These are phyloP conservation scores for Agrochola lychnidis DNA, from an alignment of 2,888 invertebrate genomes.

Conservation along the genomic window DNA sequence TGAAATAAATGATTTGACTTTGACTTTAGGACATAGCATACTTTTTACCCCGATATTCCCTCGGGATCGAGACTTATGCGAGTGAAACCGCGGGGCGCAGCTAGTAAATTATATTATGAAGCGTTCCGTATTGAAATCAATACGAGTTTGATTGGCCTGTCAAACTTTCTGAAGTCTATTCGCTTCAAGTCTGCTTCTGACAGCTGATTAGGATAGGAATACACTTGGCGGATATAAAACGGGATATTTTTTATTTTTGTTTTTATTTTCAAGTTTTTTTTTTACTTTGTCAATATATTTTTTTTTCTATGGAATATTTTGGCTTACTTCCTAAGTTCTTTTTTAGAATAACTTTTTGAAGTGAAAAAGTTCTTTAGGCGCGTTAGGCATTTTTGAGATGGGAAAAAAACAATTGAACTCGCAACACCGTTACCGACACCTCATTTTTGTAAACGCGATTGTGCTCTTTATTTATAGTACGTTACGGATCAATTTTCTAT, in stretches of 20 bases:
- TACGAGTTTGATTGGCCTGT: slow-evolving; percentile 72
- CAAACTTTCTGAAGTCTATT: slow-evolving; percentile 66
- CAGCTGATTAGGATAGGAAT: slow-evolving; percentile 56
- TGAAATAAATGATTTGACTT: no score
- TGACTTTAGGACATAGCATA: no score
- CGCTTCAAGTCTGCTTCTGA: slow-evolving; percentile 56
- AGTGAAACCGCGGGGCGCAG: no score
- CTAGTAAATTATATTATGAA: slow-evolving; percentile 37
- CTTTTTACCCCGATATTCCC: no score
- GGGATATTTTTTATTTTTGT: background rate
- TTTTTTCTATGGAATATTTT: background rate
- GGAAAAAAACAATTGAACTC: no score
- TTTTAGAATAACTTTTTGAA: background rate
- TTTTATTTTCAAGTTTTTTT: background rate
- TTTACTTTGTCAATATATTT: background rate
- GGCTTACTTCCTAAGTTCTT: background rate
- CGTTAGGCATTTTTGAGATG: no score
- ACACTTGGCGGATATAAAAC: slow-evolving; percentile 26
- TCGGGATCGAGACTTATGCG: no score
- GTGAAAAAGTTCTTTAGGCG: no score
- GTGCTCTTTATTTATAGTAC: no score
- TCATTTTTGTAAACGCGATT: no score
- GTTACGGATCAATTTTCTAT: no score
- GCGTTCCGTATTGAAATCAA: slow-evolving; percentile 56
- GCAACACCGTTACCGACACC: no score